Conservation (phyloP, 2,888 invertebrate genomes). For the Stenchaetothrips biformis region DNA sequence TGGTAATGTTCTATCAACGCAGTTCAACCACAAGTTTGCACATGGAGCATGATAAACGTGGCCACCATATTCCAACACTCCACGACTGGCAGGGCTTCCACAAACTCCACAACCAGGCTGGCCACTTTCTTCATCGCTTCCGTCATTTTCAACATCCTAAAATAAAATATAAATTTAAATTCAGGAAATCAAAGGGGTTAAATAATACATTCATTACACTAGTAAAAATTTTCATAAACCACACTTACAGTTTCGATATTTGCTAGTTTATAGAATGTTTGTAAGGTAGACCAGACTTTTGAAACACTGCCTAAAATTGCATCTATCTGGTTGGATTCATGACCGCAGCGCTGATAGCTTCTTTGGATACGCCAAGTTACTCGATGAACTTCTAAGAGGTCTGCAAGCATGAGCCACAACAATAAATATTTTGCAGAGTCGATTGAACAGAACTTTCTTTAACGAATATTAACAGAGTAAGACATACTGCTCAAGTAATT, state of each 20-base stretch:
- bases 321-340: background rate
- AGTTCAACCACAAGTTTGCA: conserved; percentile 7
- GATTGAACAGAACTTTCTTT: background rate
- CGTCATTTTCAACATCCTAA: conserved; percentile 6
- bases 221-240: background rate
- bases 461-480: background rate
- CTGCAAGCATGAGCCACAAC: background rate
- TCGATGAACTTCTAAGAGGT: background rate
- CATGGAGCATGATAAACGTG: conserved; percentile 4
- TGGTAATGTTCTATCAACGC: background rate
- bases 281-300: conserved; percentile 3
- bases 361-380: conserved; percentile 4
- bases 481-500: background rate
- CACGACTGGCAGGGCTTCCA: conserved; percentile 5
- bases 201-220: background rate
- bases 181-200: background rate
- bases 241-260: conserved; percentile 7
- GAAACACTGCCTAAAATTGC: background rate
- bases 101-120: background rate
- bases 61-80: conserved; percentile 9
- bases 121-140: conserved; percentile 6
- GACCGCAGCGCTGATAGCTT: background rate
- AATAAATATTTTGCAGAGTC: background rate
- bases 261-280: conserved; percentile 10
- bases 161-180: background rate